A percentile compares a stretch with the other conserved stretches of the same genome.
Evolutionary conservation across 2,113 vertebrate genomes (phyloP).

Genomic region (Garra rufa): DNA sequence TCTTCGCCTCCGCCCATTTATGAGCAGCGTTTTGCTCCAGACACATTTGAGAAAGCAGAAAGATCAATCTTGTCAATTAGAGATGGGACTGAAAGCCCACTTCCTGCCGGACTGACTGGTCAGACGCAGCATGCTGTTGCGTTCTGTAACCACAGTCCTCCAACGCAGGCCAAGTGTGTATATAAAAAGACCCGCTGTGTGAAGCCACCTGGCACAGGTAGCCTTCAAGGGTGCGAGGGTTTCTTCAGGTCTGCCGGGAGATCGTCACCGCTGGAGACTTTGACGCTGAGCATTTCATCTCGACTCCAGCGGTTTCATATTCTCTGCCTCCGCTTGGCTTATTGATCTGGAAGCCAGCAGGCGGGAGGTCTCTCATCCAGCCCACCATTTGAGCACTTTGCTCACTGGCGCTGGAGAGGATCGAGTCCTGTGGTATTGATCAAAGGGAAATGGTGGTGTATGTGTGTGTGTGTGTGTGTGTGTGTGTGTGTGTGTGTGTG

Average conservation of each 20-base stretch:
- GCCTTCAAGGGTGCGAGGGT: constrained; percentile 34
- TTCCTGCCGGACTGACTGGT: constrained; percentile 70
- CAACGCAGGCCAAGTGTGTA: constrained; percentile 15
- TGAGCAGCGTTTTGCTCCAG: constrained; percentile 61
- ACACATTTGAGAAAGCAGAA: constrained; percentile 65
- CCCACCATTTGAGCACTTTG: constrained; percentile 34
- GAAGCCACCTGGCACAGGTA: constrained; percentile 24
- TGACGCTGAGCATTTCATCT: constrained; percentile 68
- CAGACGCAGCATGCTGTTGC: constrained; percentile 57
- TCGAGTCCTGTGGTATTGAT: constrained; percentile 54
- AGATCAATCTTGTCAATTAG: constrained; percentile 83
- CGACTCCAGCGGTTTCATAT: constrained; percentile 58
- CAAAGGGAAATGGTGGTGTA: constrained; percentile 26
- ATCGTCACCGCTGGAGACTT: constrained; percentile 21
- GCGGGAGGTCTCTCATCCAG: constrained; percentile 44
- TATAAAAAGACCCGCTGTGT: constrained; percentile 27
- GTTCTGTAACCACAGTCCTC: constrained; percentile 42
- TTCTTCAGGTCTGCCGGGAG: constrained; percentile 54
- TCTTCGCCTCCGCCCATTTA: constrained; percentile 53
- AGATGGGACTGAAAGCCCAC: constrained; percentile 71
- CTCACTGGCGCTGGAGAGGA: constrained; percentile 39
- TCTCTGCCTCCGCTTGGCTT: constrained; percentile 58
- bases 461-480: constrained; percentile 4
- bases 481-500: not conserved
- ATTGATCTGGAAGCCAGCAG: constrained; percentile 67